phyloP scores from a whole-genome alignment of 2,888 invertebrate species.

The Polydrusus cervinus region DNA sequence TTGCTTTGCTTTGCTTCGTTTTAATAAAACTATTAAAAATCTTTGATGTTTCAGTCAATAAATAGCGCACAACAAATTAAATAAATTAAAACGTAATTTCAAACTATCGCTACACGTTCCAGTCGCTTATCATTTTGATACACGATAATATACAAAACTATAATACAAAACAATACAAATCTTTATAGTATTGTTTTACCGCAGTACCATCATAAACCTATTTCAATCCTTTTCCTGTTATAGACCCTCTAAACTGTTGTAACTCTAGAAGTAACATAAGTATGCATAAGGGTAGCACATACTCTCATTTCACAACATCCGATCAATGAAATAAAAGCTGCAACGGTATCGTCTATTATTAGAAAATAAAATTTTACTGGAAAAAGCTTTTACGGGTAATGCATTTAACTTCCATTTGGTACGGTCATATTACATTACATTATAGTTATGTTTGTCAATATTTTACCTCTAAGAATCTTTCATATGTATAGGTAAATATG shows the following conservation, averaged over 20 bases:
- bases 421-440: slow-evolving; percentile 28
- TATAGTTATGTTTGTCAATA: slow-evolving; percentile 6
- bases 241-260: slow-evolving; percentile 34
- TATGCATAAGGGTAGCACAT: slow-evolving; percentile 44
- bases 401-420: slow-evolving; percentile 38
- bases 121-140: too few relatives aligned
- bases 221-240: slow-evolving; percentile 30
- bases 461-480: neutral
- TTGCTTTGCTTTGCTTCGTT: too few relatives aligned
- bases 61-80: too few relatives aligned
- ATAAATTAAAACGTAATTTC: too few relatives aligned
- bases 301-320: slow-evolving; percentile 50
- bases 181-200: neutral
- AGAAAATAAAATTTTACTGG: slow-evolving; percentile 47
- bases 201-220: slow-evolving; percentile 17
- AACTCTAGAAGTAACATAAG: slow-evolving; percentile 40
- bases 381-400: slow-evolving; percentile 48
- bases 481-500: neutral
- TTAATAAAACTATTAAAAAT: too few relatives aligned
- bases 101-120: too few relatives aligned
- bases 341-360: slow-evolving; percentile 33
- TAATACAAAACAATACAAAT: neutral
- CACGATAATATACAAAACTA: too few relatives aligned
- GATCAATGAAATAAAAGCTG: slow-evolving; percentile 45
- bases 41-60: too few relatives aligned